A percentile compares a stretch with the other conserved stretches of the same genome.
These are phyloP conservation scores for Pseudochirops corinnae DNA, from an alignment of 2,797 vertebrate genomes.

Conservation along the genomic window DNA sequence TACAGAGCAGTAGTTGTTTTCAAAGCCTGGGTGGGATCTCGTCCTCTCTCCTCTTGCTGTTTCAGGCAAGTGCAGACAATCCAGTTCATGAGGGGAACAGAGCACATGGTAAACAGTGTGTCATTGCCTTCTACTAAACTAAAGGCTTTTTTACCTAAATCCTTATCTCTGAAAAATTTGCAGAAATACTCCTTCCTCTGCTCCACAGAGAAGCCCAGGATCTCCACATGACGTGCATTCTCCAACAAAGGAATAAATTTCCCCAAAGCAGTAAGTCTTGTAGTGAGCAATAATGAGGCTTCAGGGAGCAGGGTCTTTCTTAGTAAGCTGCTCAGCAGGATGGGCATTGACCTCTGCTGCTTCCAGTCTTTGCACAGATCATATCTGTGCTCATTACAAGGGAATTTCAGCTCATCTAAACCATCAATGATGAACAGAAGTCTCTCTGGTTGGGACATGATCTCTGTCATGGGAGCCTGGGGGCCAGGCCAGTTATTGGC, in stretches of 20 bases:
- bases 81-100: constrained; percentile 61
- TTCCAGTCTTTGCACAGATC: background rate
- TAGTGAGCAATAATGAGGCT: constrained; percentile 53
- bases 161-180: constrained; percentile 41
- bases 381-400: background rate
- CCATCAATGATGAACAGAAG: constrained; percentile 70
- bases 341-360: background rate
- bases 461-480: background rate
- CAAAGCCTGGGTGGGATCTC: background rate
- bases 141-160: background rate
- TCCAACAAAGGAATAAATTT: background rate
- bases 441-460: constrained; percentile 27
- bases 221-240: constrained; percentile 31
- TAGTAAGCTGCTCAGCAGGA: constrained; percentile 2
- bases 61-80: constrained; percentile 73
- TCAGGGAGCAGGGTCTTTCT: background rate
- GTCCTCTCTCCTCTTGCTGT: constrained; percentile 28
- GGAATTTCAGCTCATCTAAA: constrained; percentile 47
- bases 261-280: background rate
- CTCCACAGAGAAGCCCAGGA: constrained; percentile 66
- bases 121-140: background rate
- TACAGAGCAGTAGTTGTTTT: constrained; percentile 52
- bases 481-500: background rate
- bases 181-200: constrained; percentile 53
- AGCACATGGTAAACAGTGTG: background rate